Evolutionary conservation across 2,797 vertebrate species (phyloP).

Genomic region (Carapus acus): DNA sequence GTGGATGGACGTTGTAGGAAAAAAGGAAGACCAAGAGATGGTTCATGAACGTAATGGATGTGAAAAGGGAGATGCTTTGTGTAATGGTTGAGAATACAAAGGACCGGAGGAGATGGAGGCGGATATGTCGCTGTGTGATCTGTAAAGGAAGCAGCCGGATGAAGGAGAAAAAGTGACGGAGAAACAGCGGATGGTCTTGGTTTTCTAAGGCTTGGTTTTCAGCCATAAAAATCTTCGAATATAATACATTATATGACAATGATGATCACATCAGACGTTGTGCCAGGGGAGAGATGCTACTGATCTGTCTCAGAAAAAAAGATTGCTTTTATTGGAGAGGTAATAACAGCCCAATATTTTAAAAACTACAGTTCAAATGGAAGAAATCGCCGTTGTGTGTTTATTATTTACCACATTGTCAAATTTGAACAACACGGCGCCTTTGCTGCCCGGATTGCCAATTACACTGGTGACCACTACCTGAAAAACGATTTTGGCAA

Average conservation of each 20-base stretch:
- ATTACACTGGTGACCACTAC: slow-evolving; percentile 24
- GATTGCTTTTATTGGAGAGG: background rate
- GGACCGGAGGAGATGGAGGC: no score
- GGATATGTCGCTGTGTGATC: no score
- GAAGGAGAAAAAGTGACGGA: no score
- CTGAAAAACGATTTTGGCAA: slow-evolving; percentile 11
- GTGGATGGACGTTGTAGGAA: no score
- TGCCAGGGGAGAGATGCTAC: no score
- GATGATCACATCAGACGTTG: no score
- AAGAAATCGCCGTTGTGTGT: slow-evolving; percentile 10
- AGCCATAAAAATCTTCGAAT: background rate
- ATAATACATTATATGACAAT: background rate
- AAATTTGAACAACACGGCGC: slow-evolving; percentile 16
- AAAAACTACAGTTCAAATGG: slow-evolving; percentile 1
- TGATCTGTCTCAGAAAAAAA: background rate
- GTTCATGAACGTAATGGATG: no score
- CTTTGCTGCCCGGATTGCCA: slow-evolving; percentile 40
- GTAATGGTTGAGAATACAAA: no score
- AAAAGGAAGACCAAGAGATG: no score
- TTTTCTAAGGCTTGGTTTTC: background rate
- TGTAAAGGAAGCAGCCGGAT: no score
- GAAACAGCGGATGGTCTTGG: no score
- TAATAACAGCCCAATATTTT: background rate
- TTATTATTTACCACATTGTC: slow-evolving; percentile 7
- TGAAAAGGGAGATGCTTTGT: no score